phyloP scores from a whole-genome alignment of 2,797 vertebrate species.

The Myotis vivesi region DNA sequence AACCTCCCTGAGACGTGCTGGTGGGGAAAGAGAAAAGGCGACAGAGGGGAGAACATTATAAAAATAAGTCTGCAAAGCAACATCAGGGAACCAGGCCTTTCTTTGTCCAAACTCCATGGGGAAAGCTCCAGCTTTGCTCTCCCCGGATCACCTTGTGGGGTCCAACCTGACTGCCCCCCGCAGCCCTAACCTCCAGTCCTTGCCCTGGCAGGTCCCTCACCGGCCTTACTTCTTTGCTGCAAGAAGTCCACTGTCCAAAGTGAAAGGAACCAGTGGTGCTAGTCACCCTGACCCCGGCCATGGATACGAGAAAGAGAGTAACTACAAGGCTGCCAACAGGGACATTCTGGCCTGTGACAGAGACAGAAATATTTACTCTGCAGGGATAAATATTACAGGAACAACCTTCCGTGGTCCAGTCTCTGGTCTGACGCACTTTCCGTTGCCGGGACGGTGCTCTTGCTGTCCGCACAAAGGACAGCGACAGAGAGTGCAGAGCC shows the following conservation, averaged over 20 bases:
- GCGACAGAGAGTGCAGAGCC: not conserved
- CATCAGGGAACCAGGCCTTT: fast-evolving
- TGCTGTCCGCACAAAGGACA: not conserved
- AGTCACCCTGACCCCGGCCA: not conserved
- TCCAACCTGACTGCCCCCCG: fast-evolving
- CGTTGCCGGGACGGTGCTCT: not conserved
- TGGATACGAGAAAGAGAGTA: not conserved
- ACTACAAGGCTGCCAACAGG: slow-evolving; percentile 15
- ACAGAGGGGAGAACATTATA: fast-evolving
- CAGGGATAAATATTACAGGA: slow-evolving; percentile 61
- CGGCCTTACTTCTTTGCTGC: not conserved
- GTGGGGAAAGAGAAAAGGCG: not conserved
- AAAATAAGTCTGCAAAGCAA: not conserved
- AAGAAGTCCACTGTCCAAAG: not conserved
- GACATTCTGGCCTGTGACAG: slow-evolving; percentile 4
- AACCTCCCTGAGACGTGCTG: not conserved
- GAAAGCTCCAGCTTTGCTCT: not conserved
- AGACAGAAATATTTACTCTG: slow-evolving; percentile 73
- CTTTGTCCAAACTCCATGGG: fast-evolving
- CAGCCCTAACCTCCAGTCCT: not conserved
- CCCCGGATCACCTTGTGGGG: not conserved
- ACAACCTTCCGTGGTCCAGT: slow-evolving; percentile 41
- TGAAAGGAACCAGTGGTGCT: slow-evolving; percentile 22
- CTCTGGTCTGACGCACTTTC: not conserved
- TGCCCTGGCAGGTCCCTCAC: not conserved